Evolutionary conservation across 2,888 invertebrate species (phyloP).

Genomic region (Eledona agricola): DNA sequence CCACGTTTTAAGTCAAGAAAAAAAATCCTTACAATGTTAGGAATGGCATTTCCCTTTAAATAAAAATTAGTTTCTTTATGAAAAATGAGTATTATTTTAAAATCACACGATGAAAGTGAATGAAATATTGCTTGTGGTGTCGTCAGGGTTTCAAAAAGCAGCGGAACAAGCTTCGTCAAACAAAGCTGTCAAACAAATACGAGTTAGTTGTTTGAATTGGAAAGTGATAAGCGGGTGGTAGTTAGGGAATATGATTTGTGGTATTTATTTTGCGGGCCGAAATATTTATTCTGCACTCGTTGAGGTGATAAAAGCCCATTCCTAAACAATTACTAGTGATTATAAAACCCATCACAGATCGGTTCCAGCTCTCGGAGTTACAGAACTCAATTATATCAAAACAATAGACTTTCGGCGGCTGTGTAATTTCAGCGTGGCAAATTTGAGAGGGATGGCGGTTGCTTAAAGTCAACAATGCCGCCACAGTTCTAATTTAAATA

Average conservation of each 20-base stretch:
- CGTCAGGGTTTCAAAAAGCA: too few species aligned
- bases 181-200: conserved; percentile 4
- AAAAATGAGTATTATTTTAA: too few species aligned
- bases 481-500: conserved; percentile 33
- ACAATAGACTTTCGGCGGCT: conserved; percentile 33
- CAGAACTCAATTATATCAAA: conserved; percentile 34
- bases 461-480: conserved; percentile 34
- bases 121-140: too few species aligned
- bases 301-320: conserved; percentile 22
- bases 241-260: conserved; percentile 5
- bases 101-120: too few species aligned
- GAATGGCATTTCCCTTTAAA: too few species aligned
- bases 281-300: conserved; percentile 25
- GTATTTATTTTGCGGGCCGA: conserved; percentile 17
- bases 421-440: conserved; percentile 31
- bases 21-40: too few species aligned
- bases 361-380: conserved; percentile 22
- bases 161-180: too few species aligned
- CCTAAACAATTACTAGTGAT: conserved; percentile 22
- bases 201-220: conserved; percentile 9
- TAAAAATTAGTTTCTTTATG: too few species aligned
- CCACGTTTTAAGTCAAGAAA: too few species aligned
- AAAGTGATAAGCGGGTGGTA: conserved; percentile 4
- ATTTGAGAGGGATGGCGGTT: conserved; percentile 23
- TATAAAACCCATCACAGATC: conserved; percentile 28